Conservation (phyloP, 2,797 vertebrate genomes). For the Florisuga fusca region DNA sequence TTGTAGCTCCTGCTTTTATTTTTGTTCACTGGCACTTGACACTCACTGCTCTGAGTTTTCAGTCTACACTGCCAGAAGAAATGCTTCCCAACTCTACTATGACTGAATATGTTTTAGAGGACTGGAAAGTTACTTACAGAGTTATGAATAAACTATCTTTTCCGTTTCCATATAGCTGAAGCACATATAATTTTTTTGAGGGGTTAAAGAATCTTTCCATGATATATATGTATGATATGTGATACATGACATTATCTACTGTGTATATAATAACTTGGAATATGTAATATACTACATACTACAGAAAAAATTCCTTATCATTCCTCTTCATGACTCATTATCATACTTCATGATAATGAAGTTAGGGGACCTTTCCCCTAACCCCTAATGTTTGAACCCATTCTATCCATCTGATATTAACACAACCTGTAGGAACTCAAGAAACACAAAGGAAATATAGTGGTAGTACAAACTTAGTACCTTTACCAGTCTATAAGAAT, state of each 20-base stretch:
- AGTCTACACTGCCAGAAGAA: not conserved
- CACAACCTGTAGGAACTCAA: not conserved
- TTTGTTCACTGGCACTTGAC: slow-evolving; percentile 44
- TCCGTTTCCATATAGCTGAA: not conserved
- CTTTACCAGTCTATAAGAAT: not conserved
- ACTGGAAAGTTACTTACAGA: not conserved
- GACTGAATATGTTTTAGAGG: not conserved
- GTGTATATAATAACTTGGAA: not conserved
- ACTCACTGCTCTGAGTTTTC: not conserved
- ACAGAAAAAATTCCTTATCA: not conserved
- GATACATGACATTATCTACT: not conserved
- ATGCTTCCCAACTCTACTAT: not conserved
- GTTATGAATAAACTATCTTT: not conserved
- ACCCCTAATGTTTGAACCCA: not conserved
- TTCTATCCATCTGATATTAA: not conserved
- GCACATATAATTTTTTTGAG: not conserved
- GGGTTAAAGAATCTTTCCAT: not conserved
- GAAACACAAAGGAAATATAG: not conserved
- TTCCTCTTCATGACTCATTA: not conserved
- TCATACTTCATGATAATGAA: not conserved
- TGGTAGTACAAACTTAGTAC: not conserved
- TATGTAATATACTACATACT: not conserved
- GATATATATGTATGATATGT: not conserved
- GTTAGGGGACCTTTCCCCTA: not conserved
- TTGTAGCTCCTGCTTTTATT: slow-evolving; percentile 29